Conservation (phyloP, 2,888 invertebrate genomes). For the Cordilura impudica region DNA sequence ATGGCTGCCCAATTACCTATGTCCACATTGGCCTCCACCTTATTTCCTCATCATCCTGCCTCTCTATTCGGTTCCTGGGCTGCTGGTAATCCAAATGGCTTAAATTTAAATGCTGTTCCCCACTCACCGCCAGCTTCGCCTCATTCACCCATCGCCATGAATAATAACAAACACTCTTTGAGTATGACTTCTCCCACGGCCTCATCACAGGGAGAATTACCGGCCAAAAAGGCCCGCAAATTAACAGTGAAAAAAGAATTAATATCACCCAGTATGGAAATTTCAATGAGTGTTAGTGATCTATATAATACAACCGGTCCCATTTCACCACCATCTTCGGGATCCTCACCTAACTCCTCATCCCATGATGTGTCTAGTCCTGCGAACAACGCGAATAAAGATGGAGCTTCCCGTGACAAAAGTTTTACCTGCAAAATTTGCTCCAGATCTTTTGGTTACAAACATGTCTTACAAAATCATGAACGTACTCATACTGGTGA, state of each 20-base stretch:
- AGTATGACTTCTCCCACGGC: conserved; percentile 67
- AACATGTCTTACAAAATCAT: conserved; percentile 95
- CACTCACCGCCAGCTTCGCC: conserved; percentile 62
- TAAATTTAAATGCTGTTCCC: conserved; percentile 66
- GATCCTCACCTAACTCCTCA: conserved; percentile 79
- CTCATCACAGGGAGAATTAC: conserved; percentile 67
- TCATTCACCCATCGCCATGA: conserved; percentile 44
- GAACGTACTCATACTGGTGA: conserved; percentile 96
- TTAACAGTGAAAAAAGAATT: conserved; percentile 74
- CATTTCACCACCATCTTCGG: conserved; percentile 80
- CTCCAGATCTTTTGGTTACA: conserved; percentile 93
- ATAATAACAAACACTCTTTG: conserved; percentile 33
- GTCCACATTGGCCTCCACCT: conserved; percentile 74
- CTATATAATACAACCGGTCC: conserved; percentile 75
- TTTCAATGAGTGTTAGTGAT: conserved; percentile 73
- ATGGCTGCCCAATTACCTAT: conserved; percentile 77
- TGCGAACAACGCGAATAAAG: conserved; percentile 70
- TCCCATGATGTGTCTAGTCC: conserved; percentile 45
- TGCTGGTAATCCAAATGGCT: conserved; percentile 66
- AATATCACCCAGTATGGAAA: conserved; percentile 70
- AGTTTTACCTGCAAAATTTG: conserved; percentile 93
- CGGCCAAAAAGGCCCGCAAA: conserved; percentile 74
- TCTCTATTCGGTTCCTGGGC: conserved; percentile 74
- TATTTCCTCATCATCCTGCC: conserved; percentile 77
- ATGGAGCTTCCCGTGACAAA: conserved; percentile 83